Base-by-base conservation (phyloP, 2,113 vertebrate genomes). In the Pogonocichla stellata region DNA sequence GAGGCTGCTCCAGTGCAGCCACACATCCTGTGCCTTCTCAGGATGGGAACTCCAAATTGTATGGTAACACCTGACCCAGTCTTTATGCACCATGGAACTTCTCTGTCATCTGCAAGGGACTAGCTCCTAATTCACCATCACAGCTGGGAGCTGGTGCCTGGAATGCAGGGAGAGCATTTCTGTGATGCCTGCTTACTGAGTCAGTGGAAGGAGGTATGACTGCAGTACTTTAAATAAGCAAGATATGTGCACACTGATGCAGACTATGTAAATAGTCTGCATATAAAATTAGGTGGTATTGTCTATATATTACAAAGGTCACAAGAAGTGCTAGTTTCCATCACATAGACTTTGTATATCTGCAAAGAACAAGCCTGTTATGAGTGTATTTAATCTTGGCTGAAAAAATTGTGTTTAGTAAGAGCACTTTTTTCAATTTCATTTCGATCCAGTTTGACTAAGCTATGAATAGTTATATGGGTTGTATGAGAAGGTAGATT, bases 1-100 rank as follows among this genome's bases (percentile, higher is more conserved):
- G 45, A 5, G 0, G n/a, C 73, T 11, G 13, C 36, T 29, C 5
- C 2, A 33, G 36, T 10, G 12, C 12, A 33, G 47, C 47, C 47
- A 6, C 2, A 0, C 0, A 0, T 22, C 25, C 67, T 2, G 11
- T 14, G 2, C 40, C 31, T 61, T 25, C 38, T 4, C 86, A 26
- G 60, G 14, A 16, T 40, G 12, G 45, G 4, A 48, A 15, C n/a
- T 58, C 12, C 20, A 14, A 22, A 31, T 9, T 9, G 19, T 29
- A 0, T 26, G 48, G 19, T 31, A 50, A 48, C 45, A 67, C 10
- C 47, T 51, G 18, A 34, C 11, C 9, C 20, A 8, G 1, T 16
- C 38, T 38, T n/a, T 50, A 11, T 26, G 28, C 9, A 2, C 15
- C 25, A 2, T 18, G 48, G 31, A 51, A 26, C 15, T 34, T 36